Evolutionary conservation across 2,888 invertebrate genomes (phyloP).

Genomic region (Metellina segmentata): DNA sequence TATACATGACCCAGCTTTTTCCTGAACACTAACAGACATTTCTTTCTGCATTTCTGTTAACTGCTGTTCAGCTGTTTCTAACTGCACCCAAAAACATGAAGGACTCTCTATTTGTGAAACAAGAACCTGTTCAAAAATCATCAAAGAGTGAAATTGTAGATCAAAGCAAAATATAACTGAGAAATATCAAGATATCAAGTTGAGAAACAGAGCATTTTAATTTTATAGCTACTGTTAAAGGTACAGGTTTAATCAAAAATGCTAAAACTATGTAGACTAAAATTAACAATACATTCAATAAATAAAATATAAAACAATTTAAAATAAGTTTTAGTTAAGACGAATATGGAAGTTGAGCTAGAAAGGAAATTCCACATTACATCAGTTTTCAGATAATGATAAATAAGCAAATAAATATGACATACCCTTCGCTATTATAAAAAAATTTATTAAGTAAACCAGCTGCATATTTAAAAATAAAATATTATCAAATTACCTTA

Average conservation of each 20-base stretch:
- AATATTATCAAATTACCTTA: too few species aligned
- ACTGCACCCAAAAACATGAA: conserved; percentile 45
- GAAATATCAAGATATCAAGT: not conserved
- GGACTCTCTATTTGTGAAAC: conserved; percentile 21
- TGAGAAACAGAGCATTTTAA: not conserved
- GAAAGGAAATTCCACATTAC: too few species aligned
- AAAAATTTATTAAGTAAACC: too few species aligned
- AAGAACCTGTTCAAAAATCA: not conserved
- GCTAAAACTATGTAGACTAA: not conserved
- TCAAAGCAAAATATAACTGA: not conserved
- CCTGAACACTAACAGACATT: not conserved
- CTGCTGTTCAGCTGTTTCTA: not conserved
- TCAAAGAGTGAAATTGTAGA: not conserved
- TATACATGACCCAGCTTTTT: not conserved
- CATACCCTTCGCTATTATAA: too few species aligned
- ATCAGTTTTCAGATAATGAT: too few species aligned
- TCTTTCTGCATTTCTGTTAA: conserved; percentile 32
- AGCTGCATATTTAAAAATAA: too few species aligned
- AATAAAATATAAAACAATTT: too few species aligned
- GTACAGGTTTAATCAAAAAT: not conserved
- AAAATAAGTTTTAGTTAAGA: too few species aligned
- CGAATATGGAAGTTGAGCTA: too few species aligned
- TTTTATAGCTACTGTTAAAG: not conserved
- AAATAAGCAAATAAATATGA: too few species aligned
- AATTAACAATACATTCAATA: not conserved